Evolutionary conservation across 1,140 invertebrate genomes (phyloP), one percentile per base, ranked within the genome.

Genomic region (Euura saliciscinereae): DNA sequence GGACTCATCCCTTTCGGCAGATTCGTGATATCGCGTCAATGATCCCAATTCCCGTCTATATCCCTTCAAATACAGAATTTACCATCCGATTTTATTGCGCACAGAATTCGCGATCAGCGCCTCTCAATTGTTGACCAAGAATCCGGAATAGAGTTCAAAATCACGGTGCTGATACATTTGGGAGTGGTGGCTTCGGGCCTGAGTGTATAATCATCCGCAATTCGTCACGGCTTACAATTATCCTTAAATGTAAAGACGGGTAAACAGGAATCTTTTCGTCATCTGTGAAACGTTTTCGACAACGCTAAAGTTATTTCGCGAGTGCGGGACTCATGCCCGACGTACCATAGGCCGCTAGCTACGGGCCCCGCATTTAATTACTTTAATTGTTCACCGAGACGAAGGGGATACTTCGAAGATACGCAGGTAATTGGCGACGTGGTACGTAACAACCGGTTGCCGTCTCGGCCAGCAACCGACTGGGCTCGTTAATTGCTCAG

Each of bases 381-480:
- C 69, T 64, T 64, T 64, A 71, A 71, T 71, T 71, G 69, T 71
- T 71, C 65, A 46, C 69, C 46, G 42, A 71, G 51, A 71, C 65
- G 69, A 71, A 71, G 51, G 65, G 69, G 51, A 59, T 59, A 59
- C 51, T 59, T 59, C 51, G 51, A n/a, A 59, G 51, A 59, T 59
- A 59, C 51, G 51, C 51, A 59, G 51, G 51, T 59, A 59, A 59
- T 59, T 59, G 51, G 51, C 51, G 51, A 59, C 51, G 51, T 59
- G 51, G 51, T 59, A 59, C 51, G 51, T 59, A 59, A 59, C 51
- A 59, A 59, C 51, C 51, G 51, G 51, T 59, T 59, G 51, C 6
- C 51, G 51, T 59, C 51, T 4, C 51, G 51, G 51, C 13, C 51
- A 59, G 51, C 51, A 59, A 59, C 51, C 51, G 13, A 59, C 51